Evolutionary conservation across 2,888 invertebrate species (phyloP).

Genomic region (Andrena bucephala): DNA sequence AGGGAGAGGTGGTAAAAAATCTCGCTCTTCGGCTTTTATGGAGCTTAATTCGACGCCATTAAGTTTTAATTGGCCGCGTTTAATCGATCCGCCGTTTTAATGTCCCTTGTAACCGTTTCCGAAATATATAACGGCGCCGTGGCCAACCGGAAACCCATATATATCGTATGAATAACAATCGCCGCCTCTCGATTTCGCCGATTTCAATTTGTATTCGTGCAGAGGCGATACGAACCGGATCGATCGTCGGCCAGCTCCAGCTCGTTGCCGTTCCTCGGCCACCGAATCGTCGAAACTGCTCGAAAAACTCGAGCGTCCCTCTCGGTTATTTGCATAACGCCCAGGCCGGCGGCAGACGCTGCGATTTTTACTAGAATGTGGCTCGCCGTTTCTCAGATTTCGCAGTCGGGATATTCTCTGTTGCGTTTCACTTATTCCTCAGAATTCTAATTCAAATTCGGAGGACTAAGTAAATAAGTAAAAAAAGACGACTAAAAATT

Average conservation of each 20-base stretch:
- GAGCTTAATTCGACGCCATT: slow-evolving; percentile 61
- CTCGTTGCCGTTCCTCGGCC: neutral
- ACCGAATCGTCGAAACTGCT: neutral
- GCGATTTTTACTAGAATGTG: neutral
- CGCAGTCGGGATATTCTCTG: neutral
- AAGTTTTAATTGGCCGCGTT: slow-evolving; percentile 66
- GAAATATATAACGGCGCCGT: slow-evolving; percentile 51
- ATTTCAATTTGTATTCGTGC: slow-evolving; percentile 40
- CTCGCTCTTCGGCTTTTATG: slow-evolving; percentile 57
- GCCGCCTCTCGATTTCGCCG: slow-evolving; percentile 2
- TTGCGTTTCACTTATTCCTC: neutral
- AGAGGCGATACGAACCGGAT: neutral
- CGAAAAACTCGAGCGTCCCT: neutral
- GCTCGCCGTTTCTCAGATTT: neutral
- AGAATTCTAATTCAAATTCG: too few species aligned
- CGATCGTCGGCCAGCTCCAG: neutral
- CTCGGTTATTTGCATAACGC: slow-evolving; percentile 1
- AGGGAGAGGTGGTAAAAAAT: slow-evolving; percentile 39
- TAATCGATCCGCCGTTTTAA: slow-evolving; percentile 63
- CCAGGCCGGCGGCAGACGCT: neutral
- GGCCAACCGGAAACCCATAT: slow-evolving; percentile 43
- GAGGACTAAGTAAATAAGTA: neutral
- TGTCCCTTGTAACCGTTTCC: slow-evolving; percentile 43
- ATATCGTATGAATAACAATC: slow-evolving; percentile 40
- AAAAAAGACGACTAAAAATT: neutral